Conservation (phyloP, 2,888 invertebrate species). For the Linhomoeus sp. region DNA sequence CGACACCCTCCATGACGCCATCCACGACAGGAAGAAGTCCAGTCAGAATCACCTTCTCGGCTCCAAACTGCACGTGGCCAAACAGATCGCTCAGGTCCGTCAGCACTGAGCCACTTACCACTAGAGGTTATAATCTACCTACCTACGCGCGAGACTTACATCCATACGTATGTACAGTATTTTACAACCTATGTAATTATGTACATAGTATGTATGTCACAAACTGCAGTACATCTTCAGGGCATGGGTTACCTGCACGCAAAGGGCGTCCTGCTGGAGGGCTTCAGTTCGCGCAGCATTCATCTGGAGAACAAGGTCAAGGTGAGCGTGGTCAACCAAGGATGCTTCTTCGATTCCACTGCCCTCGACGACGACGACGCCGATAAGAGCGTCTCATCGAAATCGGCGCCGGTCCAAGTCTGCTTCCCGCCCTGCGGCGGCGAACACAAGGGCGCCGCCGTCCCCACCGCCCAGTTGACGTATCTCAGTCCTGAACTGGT, state of each 20-base stretch:
- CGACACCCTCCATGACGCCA: constrained; percentile 28
- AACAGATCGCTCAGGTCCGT: no score
- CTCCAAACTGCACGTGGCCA: no score
- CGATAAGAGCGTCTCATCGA: no score
- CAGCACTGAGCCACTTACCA: no score
- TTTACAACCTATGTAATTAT: no score
- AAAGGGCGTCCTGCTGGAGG: constrained; percentile 31
- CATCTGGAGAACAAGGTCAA: constrained; percentile 32
- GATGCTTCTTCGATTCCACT: constrained; percentile 4
- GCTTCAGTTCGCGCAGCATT: constrained; percentile 31
- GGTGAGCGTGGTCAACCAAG: constrained; percentile 31
- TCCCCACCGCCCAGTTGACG: constrained; percentile 18
- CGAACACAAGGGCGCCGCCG: neutral
- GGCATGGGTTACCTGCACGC: constrained; percentile 35
- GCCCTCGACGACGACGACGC: constrained; percentile 14
- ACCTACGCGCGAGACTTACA: no score
- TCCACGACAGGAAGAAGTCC: constrained; percentile 20
- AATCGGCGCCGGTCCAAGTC: neutral
- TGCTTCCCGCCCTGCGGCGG: neutral
- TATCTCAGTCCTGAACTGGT: constrained; percentile 25
- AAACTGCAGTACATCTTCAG: constrained; percentile 7
- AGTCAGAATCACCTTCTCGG: no score
- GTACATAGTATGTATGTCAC: no score
- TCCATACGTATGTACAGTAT: neutral
- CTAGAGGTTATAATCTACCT: no score